These are phyloP conservation scores for Lepus europaeus DNA, from an alignment of 2,113 vertebrate species.

Conservation along the genomic window DNA sequence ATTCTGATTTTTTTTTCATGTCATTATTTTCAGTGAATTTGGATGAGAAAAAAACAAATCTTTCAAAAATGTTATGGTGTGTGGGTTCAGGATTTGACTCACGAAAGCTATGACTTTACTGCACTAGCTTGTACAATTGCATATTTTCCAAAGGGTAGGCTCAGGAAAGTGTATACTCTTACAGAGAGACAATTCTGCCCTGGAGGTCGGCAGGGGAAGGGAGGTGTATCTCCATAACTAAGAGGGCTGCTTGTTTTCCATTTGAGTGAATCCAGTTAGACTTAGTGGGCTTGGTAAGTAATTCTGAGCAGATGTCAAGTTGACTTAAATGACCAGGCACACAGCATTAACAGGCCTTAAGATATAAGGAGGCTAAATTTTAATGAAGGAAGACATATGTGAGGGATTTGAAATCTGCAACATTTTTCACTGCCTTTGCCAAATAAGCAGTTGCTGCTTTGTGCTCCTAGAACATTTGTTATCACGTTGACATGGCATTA, in stretches of 20 bases:
- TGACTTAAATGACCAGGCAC: conserved; percentile 42
- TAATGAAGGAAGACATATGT: conserved; percentile 17
- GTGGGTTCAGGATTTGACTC: neutral
- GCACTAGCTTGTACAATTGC: neutral
- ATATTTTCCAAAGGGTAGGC: neutral
- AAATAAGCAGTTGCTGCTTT: conserved; percentile 52
- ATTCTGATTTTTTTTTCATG: neutral
- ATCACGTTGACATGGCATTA: conserved; percentile 1
- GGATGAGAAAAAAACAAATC: neutral
- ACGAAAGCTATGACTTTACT: neutral
- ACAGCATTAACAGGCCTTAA: conserved; percentile 9
- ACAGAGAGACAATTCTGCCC: neutral
- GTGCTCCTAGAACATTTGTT: conserved; percentile 25
- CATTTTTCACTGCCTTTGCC: neutral
- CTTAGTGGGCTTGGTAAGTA: neutral
- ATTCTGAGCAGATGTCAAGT: conserved; percentile 37
- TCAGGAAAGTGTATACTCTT: neutral
- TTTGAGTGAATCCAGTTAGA: neutral
- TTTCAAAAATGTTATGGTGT: neutral
- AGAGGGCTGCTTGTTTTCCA: neutral
- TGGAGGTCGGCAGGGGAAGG: neutral
- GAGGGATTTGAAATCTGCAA: conserved; percentile 28
- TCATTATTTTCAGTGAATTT: conserved; percentile 33
- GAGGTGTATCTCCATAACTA: neutral
- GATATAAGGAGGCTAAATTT: conserved; percentile 46